phyloP scores from a whole-genome alignment of 23 tunicate species.

The Halocynthia roretzi region DNA sequence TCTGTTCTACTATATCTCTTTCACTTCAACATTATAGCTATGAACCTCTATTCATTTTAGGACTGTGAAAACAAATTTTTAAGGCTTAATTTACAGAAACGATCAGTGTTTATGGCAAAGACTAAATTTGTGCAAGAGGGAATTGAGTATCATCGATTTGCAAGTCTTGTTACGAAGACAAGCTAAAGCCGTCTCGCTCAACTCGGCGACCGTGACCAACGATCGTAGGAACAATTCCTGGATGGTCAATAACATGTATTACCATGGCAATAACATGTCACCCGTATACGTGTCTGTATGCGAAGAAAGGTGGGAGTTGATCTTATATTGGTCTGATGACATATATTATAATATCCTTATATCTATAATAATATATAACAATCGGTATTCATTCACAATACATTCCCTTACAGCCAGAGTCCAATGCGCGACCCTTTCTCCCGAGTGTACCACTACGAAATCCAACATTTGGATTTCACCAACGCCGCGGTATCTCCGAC shows the following conservation, averaged over 20 bases:
- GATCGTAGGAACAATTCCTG: constrained; percentile 10
- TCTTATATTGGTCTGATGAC: not conserved
- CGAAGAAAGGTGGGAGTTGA: constrained; percentile 16
- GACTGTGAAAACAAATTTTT: no score
- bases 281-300: constrained; percentile 4
- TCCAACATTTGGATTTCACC: constrained; percentile 79
- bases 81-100: not conserved
- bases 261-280: not conserved
- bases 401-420: constrained; percentile 21
- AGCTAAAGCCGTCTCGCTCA: constrained; percentile 11
- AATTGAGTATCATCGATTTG: constrained; percentile 1
- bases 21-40: no score
- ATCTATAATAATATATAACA: not conserved
- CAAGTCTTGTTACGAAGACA: constrained; percentile 6
- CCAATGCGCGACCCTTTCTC: constrained; percentile 73
- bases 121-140: constrained; percentile 5
- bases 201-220: constrained; percentile 7
- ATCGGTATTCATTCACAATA: not conserved
- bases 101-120: constrained; percentile 11
- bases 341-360: not conserved
- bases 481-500: constrained; percentile 63
- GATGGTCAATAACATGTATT: constrained; percentile 10
- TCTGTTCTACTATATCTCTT: no score
- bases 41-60: no score
- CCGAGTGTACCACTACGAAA: constrained; percentile 55